A percentile compares a stretch with the other conserved stretches of the same genome.
These are phyloP conservation scores for Cerastis rubricosa DNA, from an alignment of 2,888 invertebrate genomes.

Conservation along the genomic window DNA sequence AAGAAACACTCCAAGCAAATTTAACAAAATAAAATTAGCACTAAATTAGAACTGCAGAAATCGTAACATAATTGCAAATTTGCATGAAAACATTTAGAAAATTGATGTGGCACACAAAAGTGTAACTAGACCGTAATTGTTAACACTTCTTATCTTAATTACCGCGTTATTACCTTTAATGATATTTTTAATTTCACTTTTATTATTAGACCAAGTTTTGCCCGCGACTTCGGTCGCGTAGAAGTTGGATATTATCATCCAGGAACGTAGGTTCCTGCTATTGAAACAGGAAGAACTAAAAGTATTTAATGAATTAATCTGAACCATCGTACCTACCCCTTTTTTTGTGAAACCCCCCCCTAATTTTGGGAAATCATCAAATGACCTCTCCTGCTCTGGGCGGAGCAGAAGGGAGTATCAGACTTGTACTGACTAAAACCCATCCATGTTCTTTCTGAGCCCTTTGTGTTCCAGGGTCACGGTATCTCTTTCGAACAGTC, in stretches of 20 bases:
- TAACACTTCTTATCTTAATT: slow-evolving; percentile 43
- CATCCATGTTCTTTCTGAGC: too few species aligned
- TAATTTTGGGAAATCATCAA: too few species aligned
- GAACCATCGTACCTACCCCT: too few species aligned
- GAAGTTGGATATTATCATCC: neutral
- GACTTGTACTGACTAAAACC: too few species aligned
- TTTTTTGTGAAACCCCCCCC: too few species aligned
- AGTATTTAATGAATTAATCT: too few species aligned
- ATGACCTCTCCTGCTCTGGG: too few species aligned
- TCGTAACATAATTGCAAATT: slow-evolving; percentile 15
- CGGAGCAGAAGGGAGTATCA: too few species aligned
- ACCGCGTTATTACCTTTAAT: neutral
- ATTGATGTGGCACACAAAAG: slow-evolving; percentile 15
- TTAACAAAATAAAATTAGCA: neutral
- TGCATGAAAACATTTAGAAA: slow-evolving; percentile 26
- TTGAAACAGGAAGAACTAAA: too few species aligned
- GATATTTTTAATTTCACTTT: slow-evolving; percentile 22
- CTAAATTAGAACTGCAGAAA: neutral
- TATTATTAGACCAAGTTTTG: neutral
- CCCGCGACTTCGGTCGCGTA: neutral
- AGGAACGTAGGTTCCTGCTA: too few species aligned
- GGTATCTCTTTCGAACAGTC: too few species aligned
- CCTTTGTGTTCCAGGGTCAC: too few species aligned
- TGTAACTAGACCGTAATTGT: slow-evolving; percentile 11
- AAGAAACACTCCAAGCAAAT: neutral